phyloP scores from a whole-genome alignment of 2,113 vertebrate genomes.

The Eublepharis macularius region DNA sequence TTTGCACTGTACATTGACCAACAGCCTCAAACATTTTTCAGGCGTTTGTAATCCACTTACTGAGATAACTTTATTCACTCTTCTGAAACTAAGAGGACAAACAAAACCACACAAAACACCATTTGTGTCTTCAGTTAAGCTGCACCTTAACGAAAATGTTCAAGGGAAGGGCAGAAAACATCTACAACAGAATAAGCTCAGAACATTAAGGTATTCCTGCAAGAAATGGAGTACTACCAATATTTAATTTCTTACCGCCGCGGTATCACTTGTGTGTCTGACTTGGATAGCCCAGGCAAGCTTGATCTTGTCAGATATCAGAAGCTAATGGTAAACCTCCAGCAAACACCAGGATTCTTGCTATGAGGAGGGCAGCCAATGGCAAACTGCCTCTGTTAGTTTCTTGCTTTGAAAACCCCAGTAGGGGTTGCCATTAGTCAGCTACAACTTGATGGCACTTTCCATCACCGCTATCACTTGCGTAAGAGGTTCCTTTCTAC shows the following conservation, averaged over 20 bases:
- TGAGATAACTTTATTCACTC: conserved; percentile 51
- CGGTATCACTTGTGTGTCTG: neutral
- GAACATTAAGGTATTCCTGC: neutral
- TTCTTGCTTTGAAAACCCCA: too few relatives aligned
- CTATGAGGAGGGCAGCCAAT: too few relatives aligned
- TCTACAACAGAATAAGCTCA: neutral
- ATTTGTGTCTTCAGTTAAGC: neutral
- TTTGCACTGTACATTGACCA: conserved; percentile 10
- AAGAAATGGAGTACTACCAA: neutral
- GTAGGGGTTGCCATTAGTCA: too few relatives aligned
- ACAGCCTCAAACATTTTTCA: conserved; percentile 55
- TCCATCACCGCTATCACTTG: neutral
- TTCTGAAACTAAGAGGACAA: conserved; percentile 8
- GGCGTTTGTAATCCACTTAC: conserved; percentile 45
- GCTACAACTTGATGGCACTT: too few relatives aligned
- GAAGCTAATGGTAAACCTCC: too few relatives aligned
- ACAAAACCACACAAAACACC: neutral
- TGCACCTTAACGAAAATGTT: neutral
- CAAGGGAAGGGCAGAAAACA: neutral
- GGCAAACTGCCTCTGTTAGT: too few relatives aligned
- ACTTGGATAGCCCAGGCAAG: too few relatives aligned
- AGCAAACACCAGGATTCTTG: too few relatives aligned
- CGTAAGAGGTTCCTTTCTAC: neutral
- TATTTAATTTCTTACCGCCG: neutral
- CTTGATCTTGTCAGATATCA: too few relatives aligned